Evolutionary conservation across 1,140 invertebrate genomes (phyloP).

Genomic region (Phymastichus coffea): DNA sequence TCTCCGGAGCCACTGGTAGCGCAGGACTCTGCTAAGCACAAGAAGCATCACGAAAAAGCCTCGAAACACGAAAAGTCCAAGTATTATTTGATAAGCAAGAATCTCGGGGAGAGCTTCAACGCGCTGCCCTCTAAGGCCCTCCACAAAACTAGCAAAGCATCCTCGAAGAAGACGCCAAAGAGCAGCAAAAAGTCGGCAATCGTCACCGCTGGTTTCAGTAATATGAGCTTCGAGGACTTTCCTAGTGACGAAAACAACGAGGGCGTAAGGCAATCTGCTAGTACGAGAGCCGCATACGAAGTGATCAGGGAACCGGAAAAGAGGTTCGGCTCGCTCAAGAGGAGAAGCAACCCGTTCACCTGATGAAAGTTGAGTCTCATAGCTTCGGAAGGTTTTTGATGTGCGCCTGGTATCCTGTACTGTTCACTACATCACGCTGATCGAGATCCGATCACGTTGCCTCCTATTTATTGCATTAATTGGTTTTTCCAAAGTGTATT

Average conservation of each 20-base stretch:
- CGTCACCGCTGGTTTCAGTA: constrained; percentile 64
- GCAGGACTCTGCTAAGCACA: constrained; percentile 40
- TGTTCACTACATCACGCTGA: too few relatives aligned
- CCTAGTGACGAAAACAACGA: constrained; percentile 64
- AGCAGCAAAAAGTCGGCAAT: constrained; percentile 38
- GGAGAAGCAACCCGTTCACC: constrained; percentile 69
- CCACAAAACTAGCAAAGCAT: constrained; percentile 39
- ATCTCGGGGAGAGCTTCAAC: constrained; percentile 39
- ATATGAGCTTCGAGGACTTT: constrained; percentile 80
- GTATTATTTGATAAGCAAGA: constrained; percentile 61
- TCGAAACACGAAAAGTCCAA: constrained; percentile 54
- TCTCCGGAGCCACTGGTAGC: constrained; percentile 45
- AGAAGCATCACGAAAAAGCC: constrained; percentile 51
- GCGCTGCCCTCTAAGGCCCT: constrained; percentile 38
- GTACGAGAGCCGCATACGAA: constrained; percentile 63
- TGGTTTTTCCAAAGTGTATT: too few relatives aligned
- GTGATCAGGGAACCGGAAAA: constrained; percentile 66
- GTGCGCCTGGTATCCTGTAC: too few relatives aligned
- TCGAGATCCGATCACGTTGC: too few relatives aligned
- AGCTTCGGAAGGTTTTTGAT: background rate
- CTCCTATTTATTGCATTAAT: too few relatives aligned
- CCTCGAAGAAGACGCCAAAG: constrained; percentile 42
- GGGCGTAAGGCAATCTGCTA: constrained; percentile 31
- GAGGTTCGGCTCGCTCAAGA: constrained; percentile 65
- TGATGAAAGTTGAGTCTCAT: constrained; percentile 40